These are phyloP conservation scores for Cosmia pyralina DNA, from an alignment of 2,888 invertebrate genomes.

Conservation along the genomic window DNA sequence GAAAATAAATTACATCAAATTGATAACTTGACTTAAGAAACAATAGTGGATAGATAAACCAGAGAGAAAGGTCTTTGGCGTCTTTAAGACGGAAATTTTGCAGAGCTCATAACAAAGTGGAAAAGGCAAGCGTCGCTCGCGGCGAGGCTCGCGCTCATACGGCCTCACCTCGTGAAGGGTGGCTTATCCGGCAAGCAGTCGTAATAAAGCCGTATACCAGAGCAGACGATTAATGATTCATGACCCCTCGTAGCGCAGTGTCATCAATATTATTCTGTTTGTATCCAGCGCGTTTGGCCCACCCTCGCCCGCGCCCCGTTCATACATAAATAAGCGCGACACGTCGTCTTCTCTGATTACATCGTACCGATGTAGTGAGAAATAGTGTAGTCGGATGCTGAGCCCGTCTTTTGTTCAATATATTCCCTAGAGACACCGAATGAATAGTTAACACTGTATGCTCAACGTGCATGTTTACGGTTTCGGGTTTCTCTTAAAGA, in stretches of 20 bases:
- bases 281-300: slow-evolving; percentile 88
- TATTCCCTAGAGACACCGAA: slow-evolving; percentile 86
- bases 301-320: slow-evolving; percentile 89
- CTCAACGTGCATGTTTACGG: slow-evolving; percentile 88
- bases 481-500: slow-evolving; percentile 89
- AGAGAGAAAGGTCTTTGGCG: neutral
- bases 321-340: slow-evolving; percentile 90
- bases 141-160: slow-evolving; percentile 64
- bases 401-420: slow-evolving; percentile 89
- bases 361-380: slow-evolving; percentile 90
- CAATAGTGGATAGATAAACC: neutral
- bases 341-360: slow-evolving; percentile 91
- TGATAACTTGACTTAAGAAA: neutral
- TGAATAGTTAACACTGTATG: slow-evolving; percentile 88
- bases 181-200: slow-evolving; percentile 87
- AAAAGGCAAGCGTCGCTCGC: slow-evolving; percentile 74
- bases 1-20: neutral
- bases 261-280: slow-evolving; percentile 91
- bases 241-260: slow-evolving; percentile 90
- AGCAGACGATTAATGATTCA: slow-evolving; percentile 90
- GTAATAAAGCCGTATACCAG: slow-evolving; percentile 90
- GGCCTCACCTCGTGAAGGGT: slow-evolving; percentile 83
- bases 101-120: slow-evolving; percentile 43
- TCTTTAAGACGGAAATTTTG: slow-evolving; percentile 43
- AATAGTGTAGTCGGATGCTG: slow-evolving; percentile 89